Evolutionary conservation across 2,797 vertebrate genomes (phyloP).

Genomic region (Ambastaia sidthimunki): DNA sequence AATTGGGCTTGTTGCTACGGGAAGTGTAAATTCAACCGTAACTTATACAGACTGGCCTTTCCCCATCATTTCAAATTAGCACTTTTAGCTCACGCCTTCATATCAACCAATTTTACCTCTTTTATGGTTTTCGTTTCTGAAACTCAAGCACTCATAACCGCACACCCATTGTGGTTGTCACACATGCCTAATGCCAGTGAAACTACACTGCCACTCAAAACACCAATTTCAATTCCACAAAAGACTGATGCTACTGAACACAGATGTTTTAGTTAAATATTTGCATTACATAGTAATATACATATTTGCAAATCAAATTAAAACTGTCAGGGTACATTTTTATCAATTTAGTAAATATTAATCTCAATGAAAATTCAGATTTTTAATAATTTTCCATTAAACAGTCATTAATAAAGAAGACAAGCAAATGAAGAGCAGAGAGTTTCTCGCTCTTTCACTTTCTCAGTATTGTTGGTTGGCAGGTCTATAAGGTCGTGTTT

Average conservation of each 20-base stretch:
- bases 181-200: neutral
- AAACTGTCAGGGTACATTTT: neutral
- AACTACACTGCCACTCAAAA: neutral
- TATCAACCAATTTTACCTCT: conserved; percentile 8
- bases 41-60: conserved; percentile 48
- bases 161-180: neutral
- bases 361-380: no score
- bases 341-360: no score
- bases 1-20: conserved; percentile 56
- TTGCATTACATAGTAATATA: no score
- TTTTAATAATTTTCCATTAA: no score
- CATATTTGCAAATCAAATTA: no score
- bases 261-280: neutral
- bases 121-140: neutral
- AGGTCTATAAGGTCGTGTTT: neutral
- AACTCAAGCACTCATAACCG: neutral
- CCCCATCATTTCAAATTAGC: conserved; percentile 37
- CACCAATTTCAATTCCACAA: neutral
- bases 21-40: conserved; percentile 57
- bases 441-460: no score
- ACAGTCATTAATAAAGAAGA: no score
- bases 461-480: neutral
- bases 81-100: conserved; percentile 30
- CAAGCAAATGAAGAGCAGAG: no score
- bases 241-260: neutral